A percentile compares a stretch with the other conserved stretches of the same genome.
Conservation (phyloP, 2,113 vertebrate species). For the Cariama cristata region DNA sequence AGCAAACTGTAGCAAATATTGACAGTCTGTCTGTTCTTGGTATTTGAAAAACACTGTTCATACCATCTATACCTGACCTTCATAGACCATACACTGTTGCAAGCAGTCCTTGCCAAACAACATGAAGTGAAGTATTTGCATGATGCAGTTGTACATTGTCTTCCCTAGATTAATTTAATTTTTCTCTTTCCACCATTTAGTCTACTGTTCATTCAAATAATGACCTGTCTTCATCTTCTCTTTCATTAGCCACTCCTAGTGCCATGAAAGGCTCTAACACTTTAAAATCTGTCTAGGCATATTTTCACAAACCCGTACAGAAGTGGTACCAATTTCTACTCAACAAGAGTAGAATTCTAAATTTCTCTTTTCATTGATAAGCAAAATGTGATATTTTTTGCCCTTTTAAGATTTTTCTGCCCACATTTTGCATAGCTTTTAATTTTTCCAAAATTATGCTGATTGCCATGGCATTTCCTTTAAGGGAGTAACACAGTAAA, state of each 20-base stretch:
- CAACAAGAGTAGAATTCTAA: not conserved
- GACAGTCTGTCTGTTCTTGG: not conserved
- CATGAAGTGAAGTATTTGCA: not conserved
- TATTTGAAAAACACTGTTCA: not conserved
- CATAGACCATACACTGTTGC: not conserved
- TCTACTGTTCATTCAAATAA: not conserved
- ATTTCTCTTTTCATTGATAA: not conserved
- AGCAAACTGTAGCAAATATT: not conserved
- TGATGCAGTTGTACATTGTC: not conserved
- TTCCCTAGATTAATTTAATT: not conserved
- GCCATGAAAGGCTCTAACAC: not conserved
- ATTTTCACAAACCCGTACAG: not conserved
- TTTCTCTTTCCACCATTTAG: not conserved
- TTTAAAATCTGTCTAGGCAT: not conserved
- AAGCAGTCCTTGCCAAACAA: not conserved
- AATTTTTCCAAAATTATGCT: slow-evolving; percentile 11
- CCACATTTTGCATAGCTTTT: not conserved
- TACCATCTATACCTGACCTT: not conserved
- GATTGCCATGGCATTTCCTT: not conserved
- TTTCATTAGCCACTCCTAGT: not conserved
- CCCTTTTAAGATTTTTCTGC: not conserved
- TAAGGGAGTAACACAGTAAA: not conserved
- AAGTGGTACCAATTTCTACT: not conserved
- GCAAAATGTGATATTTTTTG: not conserved
- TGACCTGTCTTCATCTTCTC: not conserved